A percentile compares a stretch with the other conserved stretches of the same genome.
Evolutionary conservation across 1,140 invertebrate species (phyloP).

Genomic region (Akabosia matsudoensis): DNA sequence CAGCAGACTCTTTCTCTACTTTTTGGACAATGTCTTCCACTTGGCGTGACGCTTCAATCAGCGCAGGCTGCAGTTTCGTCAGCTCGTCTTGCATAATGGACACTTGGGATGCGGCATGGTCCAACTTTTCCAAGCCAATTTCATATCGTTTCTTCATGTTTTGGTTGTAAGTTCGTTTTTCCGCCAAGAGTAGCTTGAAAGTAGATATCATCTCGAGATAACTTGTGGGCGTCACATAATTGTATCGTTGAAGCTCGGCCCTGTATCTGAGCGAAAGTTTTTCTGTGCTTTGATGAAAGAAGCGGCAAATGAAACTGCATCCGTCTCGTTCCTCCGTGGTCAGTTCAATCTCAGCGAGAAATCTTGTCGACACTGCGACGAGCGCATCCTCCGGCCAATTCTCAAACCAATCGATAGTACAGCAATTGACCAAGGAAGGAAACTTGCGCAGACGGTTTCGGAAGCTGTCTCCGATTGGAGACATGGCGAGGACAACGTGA

Average conservation of each 20-base stretch:
- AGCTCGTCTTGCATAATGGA: conserved; percentile 80
- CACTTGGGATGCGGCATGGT: conserved; percentile 76
- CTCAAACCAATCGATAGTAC: conserved; percentile 89
- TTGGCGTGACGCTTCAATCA: conserved; percentile 78
- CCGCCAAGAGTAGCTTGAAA: conserved; percentile 76
- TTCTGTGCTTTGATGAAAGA: conserved; percentile 82
- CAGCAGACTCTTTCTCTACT: conserved; percentile 77
- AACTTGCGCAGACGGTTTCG: conserved; percentile 86
- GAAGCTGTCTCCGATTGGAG: conserved; percentile 83
- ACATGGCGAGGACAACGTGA: conserved; percentile 89
- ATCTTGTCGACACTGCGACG: conserved; percentile 81
- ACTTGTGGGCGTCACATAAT: conserved; percentile 91
- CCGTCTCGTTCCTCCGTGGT: conserved; percentile 66
- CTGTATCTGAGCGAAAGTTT: conserved; percentile 68
- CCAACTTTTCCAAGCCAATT: conserved; percentile 80
- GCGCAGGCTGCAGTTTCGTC: conserved; percentile 77
- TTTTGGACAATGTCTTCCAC: conserved; percentile 74
- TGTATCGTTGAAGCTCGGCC: conserved; percentile 53
- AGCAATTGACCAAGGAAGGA: conserved; percentile 91
- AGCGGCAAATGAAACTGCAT: conserved; percentile 83
- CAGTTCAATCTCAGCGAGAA: conserved; percentile 80
- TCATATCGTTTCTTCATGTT: conserved; percentile 65
- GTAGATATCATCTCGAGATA: conserved; percentile 89
- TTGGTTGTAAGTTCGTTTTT: conserved; percentile 64
- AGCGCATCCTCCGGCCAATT: conserved; percentile 91